A percentile compares a stretch with the other conserved stretches of the same genome.
Conservation (phyloP, 2,113 vertebrate genomes). For the Daubentonia madagascariensis region DNA sequence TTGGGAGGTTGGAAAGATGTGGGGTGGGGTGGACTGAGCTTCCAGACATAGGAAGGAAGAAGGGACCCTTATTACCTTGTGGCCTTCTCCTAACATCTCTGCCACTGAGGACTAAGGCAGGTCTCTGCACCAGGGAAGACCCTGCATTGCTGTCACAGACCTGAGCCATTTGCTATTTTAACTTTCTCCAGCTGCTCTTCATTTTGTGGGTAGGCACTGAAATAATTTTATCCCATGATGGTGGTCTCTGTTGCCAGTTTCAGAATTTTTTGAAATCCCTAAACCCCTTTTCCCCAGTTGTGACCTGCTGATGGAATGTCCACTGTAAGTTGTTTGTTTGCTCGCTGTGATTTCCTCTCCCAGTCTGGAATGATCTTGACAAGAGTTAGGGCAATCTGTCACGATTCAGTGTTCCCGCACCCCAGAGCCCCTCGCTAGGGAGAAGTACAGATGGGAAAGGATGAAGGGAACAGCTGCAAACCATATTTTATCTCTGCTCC, state of each 20-base stretch:
- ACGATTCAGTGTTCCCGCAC: background rate
- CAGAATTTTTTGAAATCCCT: background rate
- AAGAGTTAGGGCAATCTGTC: background rate
- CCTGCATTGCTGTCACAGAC: background rate
- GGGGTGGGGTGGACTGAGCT: background rate
- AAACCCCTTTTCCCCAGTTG: background rate
- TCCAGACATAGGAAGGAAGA: background rate
- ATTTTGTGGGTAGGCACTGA: background rate
- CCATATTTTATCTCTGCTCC: background rate
- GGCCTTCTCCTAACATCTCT: background rate
- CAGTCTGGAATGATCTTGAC: background rate
- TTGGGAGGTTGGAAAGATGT: background rate
- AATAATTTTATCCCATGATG: background rate
- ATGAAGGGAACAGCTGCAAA: background rate
- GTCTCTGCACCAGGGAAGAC: background rate
- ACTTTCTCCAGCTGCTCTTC: slow-evolving; percentile 6
- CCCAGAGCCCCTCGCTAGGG: background rate
- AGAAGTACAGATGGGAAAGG: background rate
- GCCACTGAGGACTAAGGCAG: background rate
- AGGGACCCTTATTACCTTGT: background rate
- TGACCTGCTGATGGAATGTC: background rate
- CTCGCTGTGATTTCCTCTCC: background rate
- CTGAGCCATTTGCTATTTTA: background rate
- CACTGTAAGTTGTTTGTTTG: background rate
- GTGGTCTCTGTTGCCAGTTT: background rate